Percentiles rank a stretch among this genome's conserved stretches.
These are phyloP conservation scores for Rhinogobio ventralis DNA, from an alignment of 2,797 vertebrate species.

Conservation along the genomic window DNA sequence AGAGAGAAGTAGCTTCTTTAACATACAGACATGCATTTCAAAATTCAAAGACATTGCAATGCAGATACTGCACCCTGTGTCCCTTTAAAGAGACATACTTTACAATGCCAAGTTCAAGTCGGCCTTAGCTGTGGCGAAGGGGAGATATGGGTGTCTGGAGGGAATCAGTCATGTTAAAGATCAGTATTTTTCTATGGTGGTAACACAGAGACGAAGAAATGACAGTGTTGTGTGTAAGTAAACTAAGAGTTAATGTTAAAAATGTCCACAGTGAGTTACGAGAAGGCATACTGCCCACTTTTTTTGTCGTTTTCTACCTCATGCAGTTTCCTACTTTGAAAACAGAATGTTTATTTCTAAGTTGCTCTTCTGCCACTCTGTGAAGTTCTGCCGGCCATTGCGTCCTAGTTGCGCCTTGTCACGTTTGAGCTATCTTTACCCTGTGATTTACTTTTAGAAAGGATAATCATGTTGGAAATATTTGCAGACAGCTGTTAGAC, in stretches of 20 bases:
- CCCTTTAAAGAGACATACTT: slow-evolving; percentile 43
- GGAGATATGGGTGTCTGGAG: slow-evolving; percentile 3
- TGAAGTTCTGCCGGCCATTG: slow-evolving; percentile 76
- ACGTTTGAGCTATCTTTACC: slow-evolving; percentile 98
- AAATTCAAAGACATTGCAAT: slow-evolving; percentile 62
- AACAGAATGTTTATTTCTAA: slow-evolving; percentile 50
- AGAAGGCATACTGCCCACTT: slow-evolving; percentile 43
- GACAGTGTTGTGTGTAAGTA: slow-evolving; percentile 21
- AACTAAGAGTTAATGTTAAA: slow-evolving; percentile 9
- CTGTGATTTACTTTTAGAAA: slow-evolving; percentile 97
- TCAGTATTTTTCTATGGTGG: slow-evolving; percentile 56
- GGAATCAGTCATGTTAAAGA: slow-evolving; percentile 23
- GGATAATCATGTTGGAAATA: slow-evolving; percentile 97
- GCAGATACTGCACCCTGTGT: slow-evolving; percentile 56
- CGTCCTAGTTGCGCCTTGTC: slow-evolving; percentile 89
- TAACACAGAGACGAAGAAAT: slow-evolving; percentile 22
- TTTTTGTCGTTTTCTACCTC: slow-evolving; percentile 78
- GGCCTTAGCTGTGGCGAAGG: slow-evolving; percentile 34
- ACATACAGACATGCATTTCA: slow-evolving; percentile 66
- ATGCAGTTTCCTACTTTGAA: slow-evolving; percentile 62
- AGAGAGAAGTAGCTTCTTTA: slow-evolving; percentile 68
- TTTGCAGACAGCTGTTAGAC: slow-evolving; percentile 95
- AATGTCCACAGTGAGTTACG: slow-evolving; percentile 30
- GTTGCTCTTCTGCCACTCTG: slow-evolving; percentile 69
- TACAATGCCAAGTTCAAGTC: slow-evolving; percentile 47